A percentile compares a stretch with the other conserved stretches of the same genome.
Evolutionary conservation across 1,140 invertebrate genomes (phyloP).

Genomic region (Cyphomyrmex costatus): DNA sequence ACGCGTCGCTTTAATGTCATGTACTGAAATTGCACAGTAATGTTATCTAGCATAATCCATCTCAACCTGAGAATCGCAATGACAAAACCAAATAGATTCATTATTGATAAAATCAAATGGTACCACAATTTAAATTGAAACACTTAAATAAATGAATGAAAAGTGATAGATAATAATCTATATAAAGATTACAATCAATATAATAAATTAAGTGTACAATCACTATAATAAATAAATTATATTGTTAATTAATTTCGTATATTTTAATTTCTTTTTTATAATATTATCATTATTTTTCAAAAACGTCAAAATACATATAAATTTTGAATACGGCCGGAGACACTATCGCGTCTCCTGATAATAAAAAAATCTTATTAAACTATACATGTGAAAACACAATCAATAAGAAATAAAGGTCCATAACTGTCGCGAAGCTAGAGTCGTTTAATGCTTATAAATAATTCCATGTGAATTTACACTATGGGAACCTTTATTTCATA

Average conservation of each 20-base stretch:
- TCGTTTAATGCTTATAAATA: too few species aligned
- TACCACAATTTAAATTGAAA: not conserved
- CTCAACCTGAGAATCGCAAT: constrained; percentile 16
- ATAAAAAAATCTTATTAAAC: too few species aligned
- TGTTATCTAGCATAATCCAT: not conserved
- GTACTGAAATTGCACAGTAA: not conserved
- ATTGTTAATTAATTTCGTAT: not conserved
- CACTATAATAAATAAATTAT: not conserved
- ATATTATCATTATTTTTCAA: too few species aligned
- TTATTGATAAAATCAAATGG: constrained; percentile 10
- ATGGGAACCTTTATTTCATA: too few species aligned
- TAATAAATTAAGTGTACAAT: not conserved
- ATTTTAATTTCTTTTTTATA: too few species aligned
- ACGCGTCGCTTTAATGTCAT: constrained; percentile 13
- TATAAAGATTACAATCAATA: constrained; percentile 1
- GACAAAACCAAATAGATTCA: not conserved
- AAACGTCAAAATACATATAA: too few species aligned
- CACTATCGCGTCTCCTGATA: too few species aligned
- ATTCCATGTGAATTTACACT: too few species aligned
- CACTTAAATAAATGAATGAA: not conserved
- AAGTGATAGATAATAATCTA: not conserved
- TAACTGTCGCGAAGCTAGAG: too few species aligned
- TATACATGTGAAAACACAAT: too few species aligned
- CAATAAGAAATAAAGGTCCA: too few species aligned
- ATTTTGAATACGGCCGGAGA: too few species aligned